Evolutionary conservation across 1,140 invertebrate genomes (phyloP).

Genomic region (Apocrypta bakeri): DNA sequence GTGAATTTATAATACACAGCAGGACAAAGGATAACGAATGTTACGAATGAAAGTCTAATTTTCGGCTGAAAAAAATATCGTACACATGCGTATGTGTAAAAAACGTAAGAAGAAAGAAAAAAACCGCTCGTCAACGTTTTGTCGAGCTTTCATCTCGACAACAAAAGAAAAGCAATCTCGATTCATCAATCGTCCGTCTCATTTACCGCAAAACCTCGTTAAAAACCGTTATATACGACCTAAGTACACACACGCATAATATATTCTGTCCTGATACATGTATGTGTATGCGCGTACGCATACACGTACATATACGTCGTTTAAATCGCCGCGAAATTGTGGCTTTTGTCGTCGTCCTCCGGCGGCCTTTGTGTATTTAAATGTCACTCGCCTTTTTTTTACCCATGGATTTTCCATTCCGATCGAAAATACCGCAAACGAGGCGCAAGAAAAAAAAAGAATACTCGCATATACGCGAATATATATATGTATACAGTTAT

Average conservation of each 20-base stretch:
- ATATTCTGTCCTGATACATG: too few relatives aligned
- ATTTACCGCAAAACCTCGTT: background rate
- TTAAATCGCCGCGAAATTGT: slow-evolving; percentile 9
- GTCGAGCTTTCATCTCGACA: background rate
- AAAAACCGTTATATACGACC: background rate
- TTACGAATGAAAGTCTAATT: too few relatives aligned
- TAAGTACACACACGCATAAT: background rate
- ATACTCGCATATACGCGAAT: background rate
- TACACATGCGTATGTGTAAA: too few relatives aligned
- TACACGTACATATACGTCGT: background rate
- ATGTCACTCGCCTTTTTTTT: background rate
- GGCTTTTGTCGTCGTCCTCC: background rate
- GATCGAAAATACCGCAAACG: background rate
- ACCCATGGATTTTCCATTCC: background rate
- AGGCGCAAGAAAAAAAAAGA: background rate
- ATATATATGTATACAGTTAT: background rate
- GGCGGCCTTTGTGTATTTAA: slow-evolving; percentile 12
- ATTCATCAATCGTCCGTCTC: background rate
- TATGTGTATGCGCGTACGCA: too few relatives aligned
- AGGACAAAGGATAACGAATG: too few relatives aligned
- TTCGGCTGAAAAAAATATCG: too few relatives aligned
- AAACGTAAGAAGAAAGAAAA: too few relatives aligned
- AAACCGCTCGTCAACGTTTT: background rate
- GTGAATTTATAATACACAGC: too few relatives aligned
- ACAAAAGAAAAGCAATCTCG: background rate